Evolutionary conservation across 2,888 invertebrate genomes (phyloP), one percentile per base, ranked within the genome.

Genomic region (Lathronympha strigana): DNA sequence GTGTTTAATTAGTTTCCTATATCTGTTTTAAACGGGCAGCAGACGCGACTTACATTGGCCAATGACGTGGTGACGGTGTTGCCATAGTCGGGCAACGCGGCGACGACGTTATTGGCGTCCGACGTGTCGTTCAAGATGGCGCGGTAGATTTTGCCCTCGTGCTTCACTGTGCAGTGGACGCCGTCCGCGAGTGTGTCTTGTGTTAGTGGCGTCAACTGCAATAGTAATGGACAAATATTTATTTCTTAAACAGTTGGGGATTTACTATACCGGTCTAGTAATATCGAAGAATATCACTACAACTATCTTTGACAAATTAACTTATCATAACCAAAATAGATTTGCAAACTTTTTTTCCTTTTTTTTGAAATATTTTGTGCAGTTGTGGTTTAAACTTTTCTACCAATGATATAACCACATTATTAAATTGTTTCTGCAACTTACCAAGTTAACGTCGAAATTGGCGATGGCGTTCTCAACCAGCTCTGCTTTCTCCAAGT

Each of bases 11-110:
- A n/a, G n/a, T n/a, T n/a, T n/a, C n/a, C n/a, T n/a, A n/a, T n/a
- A n/a, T n/a, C n/a, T n/a, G n/a, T n/a, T n/a, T n/a, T n/a, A n/a
- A n/a, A n/a, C n/a, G 4, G 4, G 8, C 9, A 17, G 15, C 5
- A 45, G 4, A 15, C 4, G 4, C 17, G n/a, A 75, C 84, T 78
- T 73, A 92, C 92, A 73, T 92, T 83, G 33, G 86, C 87, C 33
- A 84, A 68, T 0, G 82, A 63, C 0, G 90, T 84, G 28, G 81
- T 81, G 36, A 92, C 79, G 0, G 79, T 73, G 19, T 80, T 84
- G 0, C 92, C 92, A 58, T 87, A 87, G 74, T 93, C 93, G 0
- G 92, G 87, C 69, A 92, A 69, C 25, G 84, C 82, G 0, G 87
- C 87, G 36, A 71, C 73, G 4, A 92, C 77, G 4, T 81, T 79